Conservation (phyloP, 1,140 invertebrate genomes). For the Aricia agestis region DNA sequence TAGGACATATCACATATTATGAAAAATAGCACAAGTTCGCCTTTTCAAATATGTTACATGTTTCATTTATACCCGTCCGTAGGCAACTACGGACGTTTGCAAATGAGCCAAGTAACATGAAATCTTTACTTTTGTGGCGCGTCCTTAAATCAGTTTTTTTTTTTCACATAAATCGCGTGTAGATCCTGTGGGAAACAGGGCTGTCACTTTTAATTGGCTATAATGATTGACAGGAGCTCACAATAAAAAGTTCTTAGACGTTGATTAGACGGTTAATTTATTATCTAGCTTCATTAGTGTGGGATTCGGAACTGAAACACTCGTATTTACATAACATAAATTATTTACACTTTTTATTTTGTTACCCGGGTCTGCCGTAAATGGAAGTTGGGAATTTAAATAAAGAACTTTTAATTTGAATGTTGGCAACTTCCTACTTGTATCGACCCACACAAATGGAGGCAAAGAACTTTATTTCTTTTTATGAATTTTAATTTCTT, state of each 20-base stretch:
- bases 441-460: not conserved
- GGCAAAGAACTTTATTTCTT: not conserved
- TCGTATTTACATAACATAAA: slow-evolving; percentile 6
- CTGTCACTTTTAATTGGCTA: slow-evolving; percentile 5
- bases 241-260: slow-evolving; percentile 11
- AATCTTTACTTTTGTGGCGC: not conserved
- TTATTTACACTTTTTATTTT: not conserved
- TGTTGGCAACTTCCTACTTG: not conserved
- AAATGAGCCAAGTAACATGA: not conserved
- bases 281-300: slow-evolving; percentile 11
- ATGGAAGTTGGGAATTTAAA: not conserved
- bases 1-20: no score
- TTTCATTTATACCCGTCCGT: not conserved
- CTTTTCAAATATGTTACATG: not conserved
- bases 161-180: not conserved
- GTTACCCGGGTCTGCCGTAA: not conserved
- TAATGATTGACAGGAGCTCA: slow-evolving; percentile 9
- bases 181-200: slow-evolving; percentile 5
- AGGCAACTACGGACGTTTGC: not conserved
- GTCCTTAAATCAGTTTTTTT: slow-evolving; percentile 8
- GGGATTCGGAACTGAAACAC: slow-evolving; percentile 4
- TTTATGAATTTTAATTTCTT: not conserved
- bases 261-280: slow-evolving; percentile 10
- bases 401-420: not conserved
- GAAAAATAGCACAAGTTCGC: no score